Evolutionary conservation across 2,113 vertebrate species (phyloP).

Genomic region (Chitala chitala): DNA sequence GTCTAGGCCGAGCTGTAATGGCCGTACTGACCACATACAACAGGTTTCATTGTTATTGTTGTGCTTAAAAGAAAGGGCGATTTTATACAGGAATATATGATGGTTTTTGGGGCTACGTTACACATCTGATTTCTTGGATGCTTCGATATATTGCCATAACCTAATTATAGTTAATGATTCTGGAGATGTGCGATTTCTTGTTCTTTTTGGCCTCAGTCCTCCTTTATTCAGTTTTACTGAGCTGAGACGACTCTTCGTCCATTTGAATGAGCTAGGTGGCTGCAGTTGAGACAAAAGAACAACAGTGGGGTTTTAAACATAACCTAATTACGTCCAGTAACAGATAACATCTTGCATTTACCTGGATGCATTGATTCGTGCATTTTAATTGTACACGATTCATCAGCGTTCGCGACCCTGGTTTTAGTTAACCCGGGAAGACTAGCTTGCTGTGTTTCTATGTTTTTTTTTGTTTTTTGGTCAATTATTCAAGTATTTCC

Average conservation of each 20-base stretch:
- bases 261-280: neutral
- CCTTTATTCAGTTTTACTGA: neutral
- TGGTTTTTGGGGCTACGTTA: neutral
- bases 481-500: too few relatives aligned
- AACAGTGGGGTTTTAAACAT: neutral
- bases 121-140: neutral
- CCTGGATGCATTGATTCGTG: too few relatives aligned
- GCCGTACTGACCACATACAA: constrained; percentile 28
- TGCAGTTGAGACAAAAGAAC: constrained; percentile 5
- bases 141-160: too few relatives aligned
- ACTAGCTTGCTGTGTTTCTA: too few relatives aligned
- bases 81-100: too few relatives aligned
- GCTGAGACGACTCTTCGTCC: neutral
- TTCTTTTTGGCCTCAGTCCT: neutral
- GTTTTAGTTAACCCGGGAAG: too few relatives aligned
- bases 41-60: constrained; percentile 40
- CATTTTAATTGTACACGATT: too few relatives aligned
- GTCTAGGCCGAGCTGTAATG: constrained; percentile 3
- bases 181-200: neutral
- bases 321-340: too few relatives aligned
- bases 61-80: neutral
- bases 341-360: too few relatives aligned
- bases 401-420: too few relatives aligned
- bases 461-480: too few relatives aligned
- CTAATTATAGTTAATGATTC: neutral